phyloP scores from a whole-genome alignment of 2,797 vertebrate species.

The Ceyx erithaca region DNA sequence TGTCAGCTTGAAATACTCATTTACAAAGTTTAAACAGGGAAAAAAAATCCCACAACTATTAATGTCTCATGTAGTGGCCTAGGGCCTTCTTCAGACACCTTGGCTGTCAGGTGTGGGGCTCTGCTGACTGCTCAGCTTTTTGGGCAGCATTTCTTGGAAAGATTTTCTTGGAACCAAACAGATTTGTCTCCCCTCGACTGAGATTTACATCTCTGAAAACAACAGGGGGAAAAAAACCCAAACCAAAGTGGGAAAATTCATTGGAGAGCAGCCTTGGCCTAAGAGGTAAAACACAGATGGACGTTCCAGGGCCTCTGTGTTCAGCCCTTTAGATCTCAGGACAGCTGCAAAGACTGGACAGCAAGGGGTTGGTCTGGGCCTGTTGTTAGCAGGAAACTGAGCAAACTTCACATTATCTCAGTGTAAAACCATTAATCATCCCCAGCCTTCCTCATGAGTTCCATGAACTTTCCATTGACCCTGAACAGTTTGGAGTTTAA shows the following conservation, averaged over 20 bases:
- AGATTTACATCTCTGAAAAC: neutral
- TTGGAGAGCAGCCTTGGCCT: neutral
- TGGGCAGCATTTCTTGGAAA: neutral
- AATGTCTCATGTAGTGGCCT: neutral
- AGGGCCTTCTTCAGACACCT: neutral
- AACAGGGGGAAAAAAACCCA: neutral
- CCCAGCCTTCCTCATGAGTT: neutral
- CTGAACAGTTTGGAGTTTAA: neutral
- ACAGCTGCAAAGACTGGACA: neutral
- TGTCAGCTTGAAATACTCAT: neutral
- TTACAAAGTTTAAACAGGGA: neutral
- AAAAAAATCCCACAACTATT: neutral
- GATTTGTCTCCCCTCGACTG: neutral
- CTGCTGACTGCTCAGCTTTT: neutral
- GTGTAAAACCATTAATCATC: neutral
- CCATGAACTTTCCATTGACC: constrained; percentile 35
- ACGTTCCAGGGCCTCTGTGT: neutral
- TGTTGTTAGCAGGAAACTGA: neutral
- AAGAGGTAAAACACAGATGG: neutral
- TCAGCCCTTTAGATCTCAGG: neutral
- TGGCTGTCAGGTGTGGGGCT: neutral
- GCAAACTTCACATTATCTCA: neutral
- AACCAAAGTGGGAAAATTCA: neutral
- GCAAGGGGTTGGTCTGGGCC: neutral
- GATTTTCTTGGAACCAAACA: accelerated